Percentiles rank a stretch among this genome's conserved stretches.
Evolutionary conservation across 2,113 vertebrate species (phyloP).

Genomic region (Chiloscyllium plagiosum): DNA sequence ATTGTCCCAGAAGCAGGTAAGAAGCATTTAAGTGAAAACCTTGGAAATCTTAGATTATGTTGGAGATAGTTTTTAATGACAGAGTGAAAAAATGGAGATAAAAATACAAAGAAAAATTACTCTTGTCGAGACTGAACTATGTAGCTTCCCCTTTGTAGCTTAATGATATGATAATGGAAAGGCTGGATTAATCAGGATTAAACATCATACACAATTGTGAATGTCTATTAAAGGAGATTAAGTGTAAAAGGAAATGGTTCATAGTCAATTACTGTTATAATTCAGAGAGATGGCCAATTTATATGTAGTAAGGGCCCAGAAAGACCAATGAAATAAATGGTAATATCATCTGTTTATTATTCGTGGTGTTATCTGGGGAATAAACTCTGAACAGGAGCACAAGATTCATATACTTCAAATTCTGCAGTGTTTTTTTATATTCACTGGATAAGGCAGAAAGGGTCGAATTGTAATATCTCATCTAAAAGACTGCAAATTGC

Average conservation of each 20-base stretch:
- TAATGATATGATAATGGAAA: background rate
- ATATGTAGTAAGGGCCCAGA: background rate
- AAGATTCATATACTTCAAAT: background rate
- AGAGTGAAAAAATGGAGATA: background rate
- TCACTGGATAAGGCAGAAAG: background rate
- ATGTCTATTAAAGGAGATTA: background rate
- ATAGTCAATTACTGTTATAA: background rate
- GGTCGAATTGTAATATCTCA: background rate
- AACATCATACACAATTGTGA: background rate
- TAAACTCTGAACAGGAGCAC: background rate
- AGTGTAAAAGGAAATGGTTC: background rate
- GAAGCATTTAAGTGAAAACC: background rate
- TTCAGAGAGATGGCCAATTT: background rate
- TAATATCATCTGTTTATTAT: background rate
- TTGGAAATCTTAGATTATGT: background rate
- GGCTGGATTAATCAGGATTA: background rate
- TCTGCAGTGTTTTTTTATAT: background rate
- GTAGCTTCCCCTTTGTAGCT: background rate
- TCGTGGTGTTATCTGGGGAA: background rate
- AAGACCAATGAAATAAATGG: background rate
- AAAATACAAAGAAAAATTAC: background rate
- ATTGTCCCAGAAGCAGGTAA: background rate
- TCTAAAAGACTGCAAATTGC: background rate
- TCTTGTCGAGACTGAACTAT: background rate
- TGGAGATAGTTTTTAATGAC: background rate